Evolutionary conservation across 2,797 vertebrate species (phyloP), one percentile per base, ranked within the genome.

Genomic region (Knipowitschia caucasica): DNA sequence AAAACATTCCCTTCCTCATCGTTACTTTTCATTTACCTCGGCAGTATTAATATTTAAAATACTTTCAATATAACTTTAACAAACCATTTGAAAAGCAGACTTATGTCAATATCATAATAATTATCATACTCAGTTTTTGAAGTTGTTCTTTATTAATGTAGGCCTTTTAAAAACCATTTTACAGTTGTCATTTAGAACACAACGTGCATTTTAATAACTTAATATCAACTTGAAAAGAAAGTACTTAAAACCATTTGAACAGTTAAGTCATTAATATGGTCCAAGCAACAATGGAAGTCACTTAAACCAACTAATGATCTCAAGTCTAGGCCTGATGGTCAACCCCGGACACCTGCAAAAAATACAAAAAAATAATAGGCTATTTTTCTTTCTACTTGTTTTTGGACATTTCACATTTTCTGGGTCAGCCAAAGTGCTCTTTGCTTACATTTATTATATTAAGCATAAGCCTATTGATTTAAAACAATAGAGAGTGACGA

Each of bases 161-260:
- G 7, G 14, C 21, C 7, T 24, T 14, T 92, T 83, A 89, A 90
- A 76, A 94, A 91, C 83, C 67, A 73, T 85, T 88, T 84, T 89
- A 87, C 85, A 91, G 92, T 93, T 89, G 77, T 88, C 76, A 69
- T 85, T 72, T 69, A 91, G 85, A 93, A 92, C 86, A 92, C 89
- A 89, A 91, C 95, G 92, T 93, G 91, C 90, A 93, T 85, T 92
- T 91, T 92, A 95, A 94, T 93, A 95, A 94, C 94, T 94, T 93
- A 95, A 93, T 86, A 91, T 77, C 86, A 92, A 91, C 80, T 73
- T 86, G 89, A 87, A 87, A 77, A 88, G 73, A 81, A 86, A 86
- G 25, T 86, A 89, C 90, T 92, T 92, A 96, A 98, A 93, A 93
- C 94, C 89, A 89, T 86, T 91, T 92, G 87, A 59, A 86, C 92